Conservation (phyloP, 2,888 invertebrate genomes). For the Cephus runcator region DNA sequence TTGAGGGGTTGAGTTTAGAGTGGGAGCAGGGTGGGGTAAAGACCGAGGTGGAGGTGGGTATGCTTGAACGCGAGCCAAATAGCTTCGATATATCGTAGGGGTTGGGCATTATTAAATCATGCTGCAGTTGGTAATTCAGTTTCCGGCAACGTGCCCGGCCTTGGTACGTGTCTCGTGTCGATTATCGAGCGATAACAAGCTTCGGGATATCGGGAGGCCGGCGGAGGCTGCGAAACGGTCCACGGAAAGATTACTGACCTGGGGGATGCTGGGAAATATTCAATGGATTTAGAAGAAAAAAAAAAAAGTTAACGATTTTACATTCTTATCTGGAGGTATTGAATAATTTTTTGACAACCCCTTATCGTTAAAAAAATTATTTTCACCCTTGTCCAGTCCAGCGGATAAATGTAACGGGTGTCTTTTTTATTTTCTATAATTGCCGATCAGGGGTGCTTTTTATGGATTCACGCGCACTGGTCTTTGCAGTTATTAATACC, state of each 20-base stretch:
- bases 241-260: neutral
- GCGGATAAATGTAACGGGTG: no score
- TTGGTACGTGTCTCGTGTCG: slow-evolving; percentile 52
- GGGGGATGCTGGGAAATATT: neutral
- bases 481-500: neutral
- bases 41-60: neutral
- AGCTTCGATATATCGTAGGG: slow-evolving; percentile 40
- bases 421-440: no score
- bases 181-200: slow-evolving; percentile 56
- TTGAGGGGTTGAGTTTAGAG: neutral
- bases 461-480: neutral
- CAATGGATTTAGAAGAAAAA: no score
- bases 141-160: slow-evolving; percentile 48
- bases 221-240: slow-evolving; percentile 14
- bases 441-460: no score
- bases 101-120: slow-evolving; percentile 54
- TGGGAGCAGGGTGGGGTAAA: neutral
- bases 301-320: no score
- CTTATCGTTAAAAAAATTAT: no score
- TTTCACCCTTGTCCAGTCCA: no score
- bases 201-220: slow-evolving; percentile 39
- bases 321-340: no score
- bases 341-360: no score
- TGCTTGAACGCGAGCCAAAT: slow-evolving; percentile 46
- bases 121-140: slow-evolving; percentile 54